phyloP scores from a whole-genome alignment of 1,140 invertebrate genomes.

The Drosophila takahashii region DNA sequence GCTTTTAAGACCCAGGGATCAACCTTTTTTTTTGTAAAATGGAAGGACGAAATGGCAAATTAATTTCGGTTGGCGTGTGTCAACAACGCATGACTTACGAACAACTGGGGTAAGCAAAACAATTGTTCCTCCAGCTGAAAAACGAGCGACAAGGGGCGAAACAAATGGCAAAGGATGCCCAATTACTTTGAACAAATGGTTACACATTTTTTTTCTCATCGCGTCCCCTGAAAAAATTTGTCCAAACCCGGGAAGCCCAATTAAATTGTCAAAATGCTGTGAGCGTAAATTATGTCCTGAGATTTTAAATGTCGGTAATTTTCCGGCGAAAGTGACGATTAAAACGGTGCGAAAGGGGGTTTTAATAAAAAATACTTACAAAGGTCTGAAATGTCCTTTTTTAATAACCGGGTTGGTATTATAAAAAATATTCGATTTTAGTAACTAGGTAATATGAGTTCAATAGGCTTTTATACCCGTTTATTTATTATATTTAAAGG shows the following conservation, averaged over 20 bases:
- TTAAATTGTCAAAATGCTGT: conserved; percentile 72
- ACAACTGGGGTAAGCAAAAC: conserved; percentile 23
- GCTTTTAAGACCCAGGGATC: neutral
- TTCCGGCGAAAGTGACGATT: conserved; percentile 20
- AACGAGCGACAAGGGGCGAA: conserved; percentile 51
- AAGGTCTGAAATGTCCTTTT: neutral
- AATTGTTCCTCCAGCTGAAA: conserved; percentile 54
- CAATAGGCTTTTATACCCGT: too few species aligned
- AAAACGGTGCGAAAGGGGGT: conserved; percentile 26
- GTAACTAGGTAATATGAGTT: neutral
- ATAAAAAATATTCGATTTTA: neutral
- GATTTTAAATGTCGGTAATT: conserved; percentile 58
- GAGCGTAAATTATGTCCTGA: conserved; percentile 61
- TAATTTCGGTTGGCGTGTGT: conserved; percentile 75
- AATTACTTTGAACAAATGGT: conserved; percentile 69
- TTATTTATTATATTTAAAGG: too few species aligned
- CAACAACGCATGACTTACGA: conserved; percentile 60
- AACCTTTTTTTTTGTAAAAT: conserved; percentile 24
- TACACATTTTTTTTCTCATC: conserved; percentile 36
- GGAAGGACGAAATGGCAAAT: conserved; percentile 55
- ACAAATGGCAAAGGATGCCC: conserved; percentile 70
- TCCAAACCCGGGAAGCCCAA: conserved; percentile 41
- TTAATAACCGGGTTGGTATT: neutral
- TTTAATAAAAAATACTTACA: conserved; percentile 18
- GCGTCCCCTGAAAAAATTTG: conserved; percentile 6